Base-by-base conservation (phyloP, 2,888 invertebrate species). In the Pelosia muscerda region DNA sequence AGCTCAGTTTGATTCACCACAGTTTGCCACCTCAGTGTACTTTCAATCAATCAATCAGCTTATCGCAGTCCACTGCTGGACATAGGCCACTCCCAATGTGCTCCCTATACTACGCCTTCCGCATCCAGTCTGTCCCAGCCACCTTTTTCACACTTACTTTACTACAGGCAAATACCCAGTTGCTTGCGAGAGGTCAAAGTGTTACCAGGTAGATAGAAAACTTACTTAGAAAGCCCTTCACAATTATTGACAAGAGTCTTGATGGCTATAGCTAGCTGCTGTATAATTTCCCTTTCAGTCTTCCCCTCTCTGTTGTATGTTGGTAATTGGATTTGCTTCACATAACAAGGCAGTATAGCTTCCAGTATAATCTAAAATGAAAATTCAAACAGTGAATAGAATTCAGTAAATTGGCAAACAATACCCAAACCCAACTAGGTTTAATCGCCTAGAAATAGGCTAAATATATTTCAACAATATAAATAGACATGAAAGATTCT, bases 171-270 rank as follows among this genome's bases (percentile, higher is more conserved):
- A 31, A 10, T 31, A 10, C 10, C 6, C 2, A 13, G 15, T 38
- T 38, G 15, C 38, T 38, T 38, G 15, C 38, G 13, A 38, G 38
- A 38, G 34, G 34, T 34, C 11, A 11, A 34, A 34, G 34, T 13
- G 34, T 11, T 34, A 9, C 31, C 3, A 38, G 13, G 13, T 1
- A 42, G 13, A 13, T 15, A 19, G 19, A 19, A 4, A 53, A 61
- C 95, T 95, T 95, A 98, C 98, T 99, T 99, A 11, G 99, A 98
- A 55, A 99, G 94, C 31, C 98, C 98, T 92, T 99, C 99, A 84
- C 99, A 98, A 90, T 99, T 99, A 86, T 98, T 98, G 25, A 99
- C 97, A 72, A 99, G 96, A 0, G 99, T 99, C 84, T 98, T 98
- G 78, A 99, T 97, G 56, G 99, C 98, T 2, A 99, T 97, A 0